phyloP scores from a whole-genome alignment of 2,113 vertebrate species.

The Buteo buteo region DNA sequence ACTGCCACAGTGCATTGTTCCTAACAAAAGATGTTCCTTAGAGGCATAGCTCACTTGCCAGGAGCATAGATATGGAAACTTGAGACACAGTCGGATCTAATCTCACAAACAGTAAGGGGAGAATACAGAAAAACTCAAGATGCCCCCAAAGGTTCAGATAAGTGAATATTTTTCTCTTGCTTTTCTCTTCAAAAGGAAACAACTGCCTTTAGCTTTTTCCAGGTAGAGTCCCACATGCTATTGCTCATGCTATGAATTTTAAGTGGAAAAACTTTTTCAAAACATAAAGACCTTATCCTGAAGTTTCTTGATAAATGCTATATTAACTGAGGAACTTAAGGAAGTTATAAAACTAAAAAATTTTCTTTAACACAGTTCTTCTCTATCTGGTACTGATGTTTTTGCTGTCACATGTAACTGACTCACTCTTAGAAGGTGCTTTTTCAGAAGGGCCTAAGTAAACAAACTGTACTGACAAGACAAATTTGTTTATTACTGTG shows the following conservation, averaged over 20 bases:
- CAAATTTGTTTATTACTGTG: slow-evolving; percentile 12
- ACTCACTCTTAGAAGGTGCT: background rate
- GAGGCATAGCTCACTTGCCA: background rate
- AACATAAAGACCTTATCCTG: background rate
- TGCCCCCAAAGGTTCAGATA: background rate
- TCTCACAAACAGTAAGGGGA: background rate
- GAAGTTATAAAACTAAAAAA: background rate
- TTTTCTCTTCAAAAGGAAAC: slow-evolving; percentile 17
- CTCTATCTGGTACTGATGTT: background rate
- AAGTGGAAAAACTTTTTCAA: background rate
- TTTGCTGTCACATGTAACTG: background rate
- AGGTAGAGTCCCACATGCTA: background rate
- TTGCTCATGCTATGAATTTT: background rate
- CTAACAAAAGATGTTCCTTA: background rate
- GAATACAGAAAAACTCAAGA: background rate
- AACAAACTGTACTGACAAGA: background rate
- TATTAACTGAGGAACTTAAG: background rate
- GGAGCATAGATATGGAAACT: background rate
- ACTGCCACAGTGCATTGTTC: accelerated
- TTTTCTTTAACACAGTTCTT: background rate
- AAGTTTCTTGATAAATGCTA: background rate
- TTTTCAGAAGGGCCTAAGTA: background rate
- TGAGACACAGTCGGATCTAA: slow-evolving; percentile 6
- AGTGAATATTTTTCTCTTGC: slow-evolving; percentile 16
- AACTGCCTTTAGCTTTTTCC: slow-evolving; percentile 17